phyloP scores from a whole-genome alignment of 2,797 vertebrate genomes.

The Takifugu ocellatus region DNA sequence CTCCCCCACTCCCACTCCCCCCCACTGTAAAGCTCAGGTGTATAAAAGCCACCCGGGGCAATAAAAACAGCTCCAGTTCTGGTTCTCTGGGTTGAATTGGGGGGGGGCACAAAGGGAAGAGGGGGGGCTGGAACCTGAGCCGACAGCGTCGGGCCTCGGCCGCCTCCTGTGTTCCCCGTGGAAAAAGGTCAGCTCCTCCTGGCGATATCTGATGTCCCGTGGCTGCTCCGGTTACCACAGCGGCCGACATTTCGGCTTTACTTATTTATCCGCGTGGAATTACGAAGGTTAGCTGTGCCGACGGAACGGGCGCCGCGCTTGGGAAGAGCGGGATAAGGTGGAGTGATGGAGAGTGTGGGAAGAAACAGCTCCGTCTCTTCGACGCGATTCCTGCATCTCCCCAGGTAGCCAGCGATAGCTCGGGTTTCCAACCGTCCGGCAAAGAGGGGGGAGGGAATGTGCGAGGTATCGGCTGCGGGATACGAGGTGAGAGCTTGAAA shows the following conservation, averaged over 20 bases:
- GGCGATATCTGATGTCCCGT: slow-evolving; percentile 61
- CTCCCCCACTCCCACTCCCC: no score
- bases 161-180: slow-evolving; percentile 56
- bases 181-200: slow-evolving; percentile 53
- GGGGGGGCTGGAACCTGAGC: slow-evolving; percentile 67
- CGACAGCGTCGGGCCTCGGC: slow-evolving; percentile 63
- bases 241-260: slow-evolving; percentile 2
- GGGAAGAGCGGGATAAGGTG: no score
- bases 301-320: background rate
- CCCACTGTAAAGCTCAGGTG: slow-evolving; percentile 28
- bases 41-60: slow-evolving; percentile 52
- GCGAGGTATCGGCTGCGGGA: slow-evolving; percentile 6
- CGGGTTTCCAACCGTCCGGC: slow-evolving; percentile 58
- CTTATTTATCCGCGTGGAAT: no score
- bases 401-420: slow-evolving; percentile 62
- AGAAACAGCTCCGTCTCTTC: slow-evolving; percentile 51
- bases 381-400: slow-evolving; percentile 53
- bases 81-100: slow-evolving; percentile 55
- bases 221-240: slow-evolving; percentile 58
- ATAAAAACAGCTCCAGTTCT: slow-evolving; percentile 54
- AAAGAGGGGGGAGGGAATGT: background rate
- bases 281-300: no score
- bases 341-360: slow-evolving; percentile 51
- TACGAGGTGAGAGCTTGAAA: background rate
- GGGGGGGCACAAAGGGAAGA: slow-evolving; percentile 62